Percentiles rank a stretch among this genome's conserved stretches.
These are phyloP conservation scores for Tetraneura akinire DNA, from an alignment of 1,140 invertebrate species.

Conservation along the genomic window DNA sequence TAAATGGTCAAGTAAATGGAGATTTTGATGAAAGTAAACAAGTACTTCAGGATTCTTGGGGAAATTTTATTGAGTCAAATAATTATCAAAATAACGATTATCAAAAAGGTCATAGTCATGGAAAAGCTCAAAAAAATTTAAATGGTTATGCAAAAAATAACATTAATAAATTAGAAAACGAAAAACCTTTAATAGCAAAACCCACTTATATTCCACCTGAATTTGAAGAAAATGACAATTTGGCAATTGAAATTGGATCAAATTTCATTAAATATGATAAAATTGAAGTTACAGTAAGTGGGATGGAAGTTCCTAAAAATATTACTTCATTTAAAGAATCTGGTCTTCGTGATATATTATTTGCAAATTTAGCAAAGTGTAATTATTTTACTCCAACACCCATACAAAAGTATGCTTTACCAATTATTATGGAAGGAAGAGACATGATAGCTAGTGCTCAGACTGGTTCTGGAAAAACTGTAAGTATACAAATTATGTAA, in stretches of 20 bases:
- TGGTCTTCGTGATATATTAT: conserved; percentile 67
- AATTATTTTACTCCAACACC: conserved; percentile 87
- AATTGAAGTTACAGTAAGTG: conserved; percentile 62
- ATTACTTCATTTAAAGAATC: conserved; percentile 74
- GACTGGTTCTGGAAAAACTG: conserved; percentile 95
- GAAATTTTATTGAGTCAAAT: not conserved
- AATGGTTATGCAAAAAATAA: not conserved
- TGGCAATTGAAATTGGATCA: conserved; percentile 72
- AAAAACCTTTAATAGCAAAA: not conserved
- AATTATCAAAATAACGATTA: not conserved
- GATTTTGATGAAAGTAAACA: not conserved
- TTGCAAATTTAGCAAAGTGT: conserved; percentile 78
- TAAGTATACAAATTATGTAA: conserved; percentile 54
- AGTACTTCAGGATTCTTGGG: too few species aligned
- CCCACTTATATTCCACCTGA: conserved; percentile 78
- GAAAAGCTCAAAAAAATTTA: not conserved
- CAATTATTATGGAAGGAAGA: conserved; percentile 73
- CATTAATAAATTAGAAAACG: not conserved
- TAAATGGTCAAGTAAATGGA: not conserved
- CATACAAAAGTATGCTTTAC: conserved; percentile 88
- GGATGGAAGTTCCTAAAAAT: conserved; percentile 68
- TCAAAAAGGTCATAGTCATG: not conserved
- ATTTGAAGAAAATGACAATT: conserved; percentile 66
- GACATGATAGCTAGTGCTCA: conserved; percentile 98
- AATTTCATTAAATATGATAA: conserved; percentile 70